Evolutionary conservation across 1,140 invertebrate genomes (phyloP), one percentile per base, ranked within the genome.

Genomic region (Neodiprion lecontei): DNA sequence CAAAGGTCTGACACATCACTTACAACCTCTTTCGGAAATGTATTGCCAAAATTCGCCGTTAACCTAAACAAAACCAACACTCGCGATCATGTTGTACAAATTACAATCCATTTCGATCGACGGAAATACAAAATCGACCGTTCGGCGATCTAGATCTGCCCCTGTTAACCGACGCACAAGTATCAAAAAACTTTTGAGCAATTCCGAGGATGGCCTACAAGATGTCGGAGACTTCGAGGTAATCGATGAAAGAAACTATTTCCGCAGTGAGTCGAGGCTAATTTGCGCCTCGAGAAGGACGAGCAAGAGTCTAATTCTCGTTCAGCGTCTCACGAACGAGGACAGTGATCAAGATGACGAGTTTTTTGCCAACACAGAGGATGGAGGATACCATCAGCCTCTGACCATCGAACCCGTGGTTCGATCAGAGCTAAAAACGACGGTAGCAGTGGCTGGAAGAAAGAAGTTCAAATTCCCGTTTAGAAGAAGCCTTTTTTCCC

Each of bases 401-500:
- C 1, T 40, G 28, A 40, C 5, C 28, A 40, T 40, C 8, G n/a
- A 8, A 61, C 53, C 53, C 11, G 53, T 11, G 7, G n/a, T 61
- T 61, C 53, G 8, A 61, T 61, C 53, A 61, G 53, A 61, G 11
- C 11, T 12, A 61, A 61, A n/a, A 11, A 11, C 4, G 3, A 8
- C 8, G 53, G 53, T 61, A 11, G 11, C 53, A n/a, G 53, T 61
- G 7, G 53, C 11, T 61, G n/a, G 1, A n/a, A 61, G 53, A 61
- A 61, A 61, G 53, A 61, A 61, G 28, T 40, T 40, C 53, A 2
- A 61, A 0, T 61, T 12, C 11, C 53, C 11, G 53, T n/a, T 61
- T 3, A 1, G 53, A 61, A 61, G 8, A 61, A 80, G 79, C 67
- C 14, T 91, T 2, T 93, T 93, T 80, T 81, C 87, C 1, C 86